Evolutionary conservation across 2,797 vertebrate genomes (phyloP), one percentile per base, ranked within the genome.

Genomic region (Crocidura indochinensis): DNA sequence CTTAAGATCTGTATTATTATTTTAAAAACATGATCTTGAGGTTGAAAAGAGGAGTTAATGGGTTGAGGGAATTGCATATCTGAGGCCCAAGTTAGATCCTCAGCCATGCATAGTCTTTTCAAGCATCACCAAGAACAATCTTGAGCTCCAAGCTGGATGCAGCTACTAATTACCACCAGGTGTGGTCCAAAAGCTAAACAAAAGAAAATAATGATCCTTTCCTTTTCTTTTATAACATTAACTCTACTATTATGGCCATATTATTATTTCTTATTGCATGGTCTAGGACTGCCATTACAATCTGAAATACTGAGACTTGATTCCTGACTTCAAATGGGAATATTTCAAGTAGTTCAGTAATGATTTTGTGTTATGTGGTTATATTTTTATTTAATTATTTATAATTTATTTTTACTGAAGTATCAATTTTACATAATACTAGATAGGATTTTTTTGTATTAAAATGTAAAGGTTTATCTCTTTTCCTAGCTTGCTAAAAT

Each of bases 151-250:
- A 20, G 22, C 2, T 20, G 6, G 4, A 20, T 6, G 56, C 17
- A 60, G 56, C 56, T 20, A 2, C 56, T 20, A 22, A 20, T 17
- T 15, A 60, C 19, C 56, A 20, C 56, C 56, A 20, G 56, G 56
- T 60, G 19, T 60, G 56, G 14, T 60, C 56, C 56, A 17, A 60
- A 60, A 60, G 6, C 53, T 6, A 60, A 19, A 60, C 56, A 17
- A 17, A 60, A 60, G 17, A 60, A 60, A 60, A 60, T 20, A 60
- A 60, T 17, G 56, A 60, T 60, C 56, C 15, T 60, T 60, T 20
- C 56, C 74, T 84, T 71, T 64, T 84, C 22, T 15, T 80, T 93
- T 69, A n/a, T 38, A 88, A 84, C 12, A 68, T 67, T 79, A 78
- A 31, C 24, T 49, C 17, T 82, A 65, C n/a, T 76, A 67, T 19